These are phyloP conservation scores for Epinephelus moara DNA, from an alignment of 2,113 vertebrate genomes.

Conservation along the genomic window DNA sequence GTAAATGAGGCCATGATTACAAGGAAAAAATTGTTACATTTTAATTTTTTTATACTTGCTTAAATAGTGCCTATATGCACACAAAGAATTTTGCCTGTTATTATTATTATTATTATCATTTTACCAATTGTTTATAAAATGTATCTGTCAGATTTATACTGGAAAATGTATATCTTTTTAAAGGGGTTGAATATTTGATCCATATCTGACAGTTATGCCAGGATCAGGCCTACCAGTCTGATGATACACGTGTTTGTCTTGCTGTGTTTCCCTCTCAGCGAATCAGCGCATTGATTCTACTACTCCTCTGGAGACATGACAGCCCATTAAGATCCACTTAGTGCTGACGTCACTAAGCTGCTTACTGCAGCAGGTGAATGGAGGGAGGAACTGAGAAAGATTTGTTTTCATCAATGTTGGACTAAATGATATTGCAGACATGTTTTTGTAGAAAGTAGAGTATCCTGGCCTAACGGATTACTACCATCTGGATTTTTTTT, in stretches of 20 bases:
- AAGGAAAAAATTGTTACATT: too few relatives aligned
- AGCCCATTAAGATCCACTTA: slow-evolving; percentile 69
- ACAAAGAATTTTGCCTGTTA: too few relatives aligned
- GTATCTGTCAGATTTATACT: too few relatives aligned
- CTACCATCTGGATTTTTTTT: neutral
- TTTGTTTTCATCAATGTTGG: slow-evolving; percentile 44
- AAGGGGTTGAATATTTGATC: neutral
- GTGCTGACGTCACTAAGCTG: slow-evolving; percentile 70
- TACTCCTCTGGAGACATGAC: neutral
- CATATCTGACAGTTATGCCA: neutral
- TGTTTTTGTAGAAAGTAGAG: slow-evolving; percentile 10
- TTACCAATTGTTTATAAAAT: too few relatives aligned
- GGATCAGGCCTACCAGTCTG: neutral
- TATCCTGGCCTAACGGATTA: slow-evolving; percentile 11
- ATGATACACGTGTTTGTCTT: neutral
- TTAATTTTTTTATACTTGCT: too few relatives aligned
- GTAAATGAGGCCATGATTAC: too few relatives aligned
- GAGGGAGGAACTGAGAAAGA: slow-evolving; percentile 19
- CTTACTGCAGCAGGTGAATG: slow-evolving; percentile 72
- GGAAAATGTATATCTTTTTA: too few relatives aligned
- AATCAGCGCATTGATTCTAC: slow-evolving; percentile 33
- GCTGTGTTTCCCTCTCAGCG: slow-evolving; percentile 18
- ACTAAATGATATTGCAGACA: neutral
- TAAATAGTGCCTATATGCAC: too few relatives aligned
- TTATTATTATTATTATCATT: too few relatives aligned